Evolutionary conservation across 2,797 vertebrate species (phyloP).

Genomic region (Thamnophis elegans): DNA sequence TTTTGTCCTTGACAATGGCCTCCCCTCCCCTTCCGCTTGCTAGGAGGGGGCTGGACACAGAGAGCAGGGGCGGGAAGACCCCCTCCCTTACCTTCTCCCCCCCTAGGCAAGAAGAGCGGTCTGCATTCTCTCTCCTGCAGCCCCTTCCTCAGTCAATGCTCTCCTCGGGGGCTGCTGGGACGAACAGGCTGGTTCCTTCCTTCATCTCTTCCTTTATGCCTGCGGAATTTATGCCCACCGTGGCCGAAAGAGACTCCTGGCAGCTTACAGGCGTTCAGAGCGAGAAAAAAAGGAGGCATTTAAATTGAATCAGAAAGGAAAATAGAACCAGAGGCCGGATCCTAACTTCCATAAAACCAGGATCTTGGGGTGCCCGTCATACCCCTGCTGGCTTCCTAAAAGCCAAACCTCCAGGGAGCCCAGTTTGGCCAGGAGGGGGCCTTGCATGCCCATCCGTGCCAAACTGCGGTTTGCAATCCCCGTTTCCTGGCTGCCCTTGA

Average conservation of each 20-base stretch:
- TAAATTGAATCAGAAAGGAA: not conserved
- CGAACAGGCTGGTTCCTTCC: not conserved
- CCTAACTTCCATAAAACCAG: not conserved
- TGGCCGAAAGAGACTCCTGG: not conserved
- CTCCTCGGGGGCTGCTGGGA: not conserved
- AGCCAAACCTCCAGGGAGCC: not conserved
- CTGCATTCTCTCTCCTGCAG: not conserved
- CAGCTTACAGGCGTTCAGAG: not conserved
- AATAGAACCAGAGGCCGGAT: not conserved
- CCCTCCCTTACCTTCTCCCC: not conserved
- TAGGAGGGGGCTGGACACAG: too few species aligned
- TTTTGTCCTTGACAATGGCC: slow-evolving; percentile 7
- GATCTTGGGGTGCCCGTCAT: not conserved
- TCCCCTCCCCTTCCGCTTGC: not conserved
- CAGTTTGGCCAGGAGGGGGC: not conserved
- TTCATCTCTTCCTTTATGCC: not conserved
- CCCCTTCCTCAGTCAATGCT: not conserved
- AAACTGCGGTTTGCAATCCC: not conserved
- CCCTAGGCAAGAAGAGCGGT: not conserved
- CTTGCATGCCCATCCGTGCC: not conserved
- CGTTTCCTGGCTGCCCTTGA: not conserved
- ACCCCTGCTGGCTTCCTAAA: not conserved
- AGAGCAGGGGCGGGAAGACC: too few species aligned
- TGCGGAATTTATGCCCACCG: not conserved
- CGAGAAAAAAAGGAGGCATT: not conserved